Evolutionary conservation across 2,113 vertebrate genomes (phyloP), one percentile per base, ranked within the genome.

Genomic region (Rutilus rutilus): DNA sequence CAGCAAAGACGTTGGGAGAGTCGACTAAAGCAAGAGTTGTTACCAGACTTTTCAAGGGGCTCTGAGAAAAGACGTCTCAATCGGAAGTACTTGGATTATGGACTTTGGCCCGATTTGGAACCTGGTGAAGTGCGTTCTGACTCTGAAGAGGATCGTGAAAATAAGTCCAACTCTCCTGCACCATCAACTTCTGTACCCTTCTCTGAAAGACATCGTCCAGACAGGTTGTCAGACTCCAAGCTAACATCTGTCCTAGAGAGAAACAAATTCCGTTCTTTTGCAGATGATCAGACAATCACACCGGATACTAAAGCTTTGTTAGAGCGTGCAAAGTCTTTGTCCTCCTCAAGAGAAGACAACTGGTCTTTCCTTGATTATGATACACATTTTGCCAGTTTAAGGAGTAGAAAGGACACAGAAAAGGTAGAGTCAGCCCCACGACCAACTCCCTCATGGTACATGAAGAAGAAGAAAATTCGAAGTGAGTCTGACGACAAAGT

Each of bases 351-450:
- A 90, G 98, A 99, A 89, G 98, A 99, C 88, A 99, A 99, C 83
- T 99, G 98, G 98, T 99, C 98, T 86, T 99, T 99, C 91, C 94
- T 99, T 23, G 98, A 99, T 10, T 97, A 96, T 90, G 98, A 98
- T 91, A 96, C 97, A 8, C 94, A 97, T 64, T 97, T 99, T 94
- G 96, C 97, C 69, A 97, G 95, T 93, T 97, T 99, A 23, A 95
- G 97, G 75, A 98, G 94, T 91, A 97, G 96, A 86, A 99, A 99
- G 93, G 98, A 98, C 91, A 98, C 97, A 78, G 98, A 99, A 86
- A 99, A 99, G 86, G 97, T 99, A 23, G 97, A 98, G 90, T 94
- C 96, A 0, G 94, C 97, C 71, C 98, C 98, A 2, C 95, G 97
- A 86, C 97, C 97, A 19, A 99, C 97, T 87, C 97, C 97, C 0